Percentiles rank a stretch among this genome's conserved stretches.
Conservation (phyloP, 2,797 vertebrate genomes). For the Monodelphis domestica region DNA sequence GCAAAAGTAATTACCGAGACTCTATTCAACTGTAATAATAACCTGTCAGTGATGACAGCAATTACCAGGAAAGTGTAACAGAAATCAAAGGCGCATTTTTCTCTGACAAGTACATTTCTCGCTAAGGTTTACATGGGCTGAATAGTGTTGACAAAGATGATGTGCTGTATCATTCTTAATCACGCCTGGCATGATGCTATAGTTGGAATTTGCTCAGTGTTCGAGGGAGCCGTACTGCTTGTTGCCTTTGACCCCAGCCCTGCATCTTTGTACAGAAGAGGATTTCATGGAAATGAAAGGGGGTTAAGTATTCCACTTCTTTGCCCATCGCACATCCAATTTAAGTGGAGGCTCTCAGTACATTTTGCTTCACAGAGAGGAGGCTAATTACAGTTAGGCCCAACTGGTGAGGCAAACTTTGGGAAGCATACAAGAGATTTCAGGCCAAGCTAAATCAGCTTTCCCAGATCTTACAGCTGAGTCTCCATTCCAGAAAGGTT, state of each 20-base stretch:
- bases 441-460: background rate
- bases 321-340: conserved; percentile 68
- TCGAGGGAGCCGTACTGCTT: conserved; percentile 82
- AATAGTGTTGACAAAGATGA: conserved; percentile 89
- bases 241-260: conserved; percentile 83
- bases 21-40: conserved; percentile 93
- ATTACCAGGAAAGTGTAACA: conserved; percentile 89
- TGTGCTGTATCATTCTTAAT: conserved; percentile 90
- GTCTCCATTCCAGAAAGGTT: background rate
- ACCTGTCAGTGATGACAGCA: conserved; percentile 91
- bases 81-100: conserved; percentile 90
- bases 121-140: conserved; percentile 87
- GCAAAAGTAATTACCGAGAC: conserved; percentile 90
- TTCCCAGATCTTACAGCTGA: background rate
- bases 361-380: conserved; percentile 54
- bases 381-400: conserved; percentile 17
- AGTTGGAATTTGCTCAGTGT: conserved; percentile 80
- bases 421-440: background rate
- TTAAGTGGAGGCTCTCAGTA: conserved; percentile 60
- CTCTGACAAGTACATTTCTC: conserved; percentile 89
- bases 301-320: conserved; percentile 68
- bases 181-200: conserved; percentile 84
- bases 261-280: conserved; percentile 63
- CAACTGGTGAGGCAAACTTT: conserved; percentile 48
- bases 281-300: conserved; percentile 74